Evolutionary conservation across 2,797 vertebrate species (phyloP).

Genomic region (Remorina albescens): DNA sequence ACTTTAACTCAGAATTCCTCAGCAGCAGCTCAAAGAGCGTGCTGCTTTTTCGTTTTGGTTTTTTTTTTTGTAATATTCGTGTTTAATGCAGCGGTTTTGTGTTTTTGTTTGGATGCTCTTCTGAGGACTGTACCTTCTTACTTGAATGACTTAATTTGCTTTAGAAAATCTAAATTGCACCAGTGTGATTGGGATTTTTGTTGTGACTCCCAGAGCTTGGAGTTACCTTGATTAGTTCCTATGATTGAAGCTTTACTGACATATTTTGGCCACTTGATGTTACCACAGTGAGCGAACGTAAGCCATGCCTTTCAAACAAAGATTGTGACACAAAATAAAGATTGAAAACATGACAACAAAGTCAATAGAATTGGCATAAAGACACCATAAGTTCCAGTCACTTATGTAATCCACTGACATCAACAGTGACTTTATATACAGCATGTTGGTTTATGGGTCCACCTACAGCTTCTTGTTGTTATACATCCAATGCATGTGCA

Average conservation of each 20-base stretch:
- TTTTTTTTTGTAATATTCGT: not conserved
- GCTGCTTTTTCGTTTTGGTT: too few species aligned
- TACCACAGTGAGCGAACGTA: not conserved
- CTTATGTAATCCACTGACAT: not conserved
- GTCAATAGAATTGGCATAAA: not conserved
- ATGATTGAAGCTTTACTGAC: not conserved
- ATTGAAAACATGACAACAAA: not conserved
- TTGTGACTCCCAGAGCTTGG: not conserved
- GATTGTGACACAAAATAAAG: not conserved
- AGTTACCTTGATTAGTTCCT: not conserved
- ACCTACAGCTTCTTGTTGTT: not conserved
- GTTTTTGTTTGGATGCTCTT: not conserved
- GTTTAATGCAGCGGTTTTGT: not conserved
- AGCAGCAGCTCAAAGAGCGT: too few species aligned
- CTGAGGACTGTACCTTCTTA: not conserved
- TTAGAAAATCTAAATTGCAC: not conserved
- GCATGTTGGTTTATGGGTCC: not conserved
- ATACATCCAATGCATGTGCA: slow-evolving; percentile 34
- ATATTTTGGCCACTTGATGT: slow-evolving; percentile 10
- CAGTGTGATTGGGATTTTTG: not conserved
- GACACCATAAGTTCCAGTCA: not conserved
- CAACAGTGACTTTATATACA: not conserved
- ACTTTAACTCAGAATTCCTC: slow-evolving; percentile 6
- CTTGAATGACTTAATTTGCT: too few species aligned
- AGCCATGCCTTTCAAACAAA: not conserved